Percentiles rank a stretch among this genome's conserved stretches.
phyloP scores from a whole-genome alignment of 2,888 invertebrate species.

The Sinodicranocentrus sp. region DNA sequence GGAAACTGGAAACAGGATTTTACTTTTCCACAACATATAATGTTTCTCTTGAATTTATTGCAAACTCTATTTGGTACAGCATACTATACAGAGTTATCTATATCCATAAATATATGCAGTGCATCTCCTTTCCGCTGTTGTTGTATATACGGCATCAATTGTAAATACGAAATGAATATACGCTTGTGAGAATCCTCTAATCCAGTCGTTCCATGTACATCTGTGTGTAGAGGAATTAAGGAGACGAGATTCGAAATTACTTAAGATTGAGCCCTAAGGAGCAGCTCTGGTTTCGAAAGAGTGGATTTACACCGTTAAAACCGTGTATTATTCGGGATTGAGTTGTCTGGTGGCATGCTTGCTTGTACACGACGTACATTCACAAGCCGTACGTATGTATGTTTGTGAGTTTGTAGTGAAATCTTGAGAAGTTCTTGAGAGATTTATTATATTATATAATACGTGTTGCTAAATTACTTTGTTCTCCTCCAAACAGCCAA shows the following conservation, averaged over 20 bases:
- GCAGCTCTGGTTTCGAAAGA: constrained; percentile 45
- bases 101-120: too few relatives aligned
- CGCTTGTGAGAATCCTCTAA: not conserved
- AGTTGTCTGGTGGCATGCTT: constrained; percentile 7
- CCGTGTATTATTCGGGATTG: constrained; percentile 43
- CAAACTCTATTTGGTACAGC: not conserved
- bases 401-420: constrained; percentile 16
- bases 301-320: constrained; percentile 41
- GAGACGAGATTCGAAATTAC: constrained; percentile 54
- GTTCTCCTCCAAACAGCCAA: constrained; percentile 40
- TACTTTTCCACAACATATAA: constrained; percentile 34
- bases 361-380: not conserved
- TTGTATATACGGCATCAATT: not conserved
- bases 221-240: constrained; percentile 43
- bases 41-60: constrained; percentile 31
- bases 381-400: not conserved
- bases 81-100: too few relatives aligned
- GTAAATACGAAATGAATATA: constrained; percentile 7
- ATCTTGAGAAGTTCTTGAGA: constrained; percentile 57
- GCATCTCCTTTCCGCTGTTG: not conserved
- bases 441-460: constrained; percentile 61
- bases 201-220: not conserved
- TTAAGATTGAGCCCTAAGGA: constrained; percentile 62
- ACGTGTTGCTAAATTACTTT: constrained; percentile 66
- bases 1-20: constrained; percentile 14